Base-by-base conservation (phyloP, 2,888 invertebrate genomes). In the Tricholauxania praeusta region DNA sequence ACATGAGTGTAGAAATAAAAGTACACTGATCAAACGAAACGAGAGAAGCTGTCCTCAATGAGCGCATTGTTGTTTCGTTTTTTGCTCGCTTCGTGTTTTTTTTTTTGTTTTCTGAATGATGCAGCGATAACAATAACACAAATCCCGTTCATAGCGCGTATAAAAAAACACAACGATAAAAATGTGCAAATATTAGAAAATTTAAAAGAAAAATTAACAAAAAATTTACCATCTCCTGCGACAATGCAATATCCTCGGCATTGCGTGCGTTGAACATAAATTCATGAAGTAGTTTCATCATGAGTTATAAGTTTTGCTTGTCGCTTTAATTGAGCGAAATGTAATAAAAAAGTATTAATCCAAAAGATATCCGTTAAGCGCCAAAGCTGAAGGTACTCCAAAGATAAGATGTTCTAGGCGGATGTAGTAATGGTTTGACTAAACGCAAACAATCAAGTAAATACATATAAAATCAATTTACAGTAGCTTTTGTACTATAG, bases 211-310 rank as follows among this genome's bases (percentile, higher is more conserved):
- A 39, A 17, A 12, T 3, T 47, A 12, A 48, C 60, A 72, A 49
- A 32, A 15, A 76, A 75, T 78, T 85, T 86, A 87, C 87, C 87
- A 87, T 87, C 85, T 87, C 86, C 81, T 84, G 86, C 76, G 85
- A 82, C 72, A 85, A 80, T 76, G 82, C 82, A 77, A 84, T 80
- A 81, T 87, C 86, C 79, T 84, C 85, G 72, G 87, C 86, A 79
- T 85, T 86, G 82, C 88, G 85, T 80, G 87, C 83, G 80, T 87
- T 86, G 84, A 86, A 86, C 79, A 87, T 84, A 78, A 87, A 86
- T 79, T 87, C 87, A 79, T 87, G 84, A 74, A 87, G 80, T 78
- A 87, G 82, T 82, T 87, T 87, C 87, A 87, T 87, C 82, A 81
- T 86, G 81, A 75, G 79, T 78, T 76, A 48, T 48, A 22, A 51